Conservation (phyloP, 2,888 invertebrate species). For the Torymus aiolomorphi region DNA sequence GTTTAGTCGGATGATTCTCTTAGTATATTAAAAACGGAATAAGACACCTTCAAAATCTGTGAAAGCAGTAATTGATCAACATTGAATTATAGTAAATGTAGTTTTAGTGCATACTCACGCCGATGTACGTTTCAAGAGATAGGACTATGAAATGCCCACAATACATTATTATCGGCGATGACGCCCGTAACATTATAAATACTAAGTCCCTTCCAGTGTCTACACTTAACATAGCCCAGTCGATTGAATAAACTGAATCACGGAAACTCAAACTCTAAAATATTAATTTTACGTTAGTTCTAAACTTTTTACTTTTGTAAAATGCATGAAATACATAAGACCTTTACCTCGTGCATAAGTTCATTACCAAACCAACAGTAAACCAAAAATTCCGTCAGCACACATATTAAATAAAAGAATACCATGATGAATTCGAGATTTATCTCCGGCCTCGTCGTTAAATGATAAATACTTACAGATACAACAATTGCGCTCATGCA, state of each 20-base stretch:
- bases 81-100: not conserved
- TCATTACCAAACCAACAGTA: conserved; percentile 45
- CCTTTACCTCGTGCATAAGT: conserved; percentile 21
- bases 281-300: not conserved
- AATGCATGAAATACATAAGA: too few relatives aligned
- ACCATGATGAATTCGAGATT: conserved; percentile 36
- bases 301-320: too few relatives aligned
- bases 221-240: conserved; percentile 16
- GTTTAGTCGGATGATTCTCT: not conserved
- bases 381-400: conserved; percentile 34
- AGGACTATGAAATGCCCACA: conserved; percentile 40
- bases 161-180: conserved; percentile 25
- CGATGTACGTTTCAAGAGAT: conserved; percentile 37
- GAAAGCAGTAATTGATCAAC: not conserved
- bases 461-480: conserved; percentile 31
- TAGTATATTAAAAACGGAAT: conserved; percentile 39
- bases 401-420: conserved; percentile 34
- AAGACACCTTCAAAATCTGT: conserved; percentile 38
- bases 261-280: conserved; percentile 29
- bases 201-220: conserved; percentile 2
- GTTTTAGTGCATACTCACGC: conserved; percentile 28
- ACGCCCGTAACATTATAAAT: conserved; percentile 26
- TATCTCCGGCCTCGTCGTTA: conserved; percentile 29
- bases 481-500: conserved; percentile 36
- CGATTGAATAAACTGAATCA: conserved; percentile 19